Evolutionary conservation across 2,113 vertebrate species (phyloP).

Genomic region (Ophiodon elongatus): DNA sequence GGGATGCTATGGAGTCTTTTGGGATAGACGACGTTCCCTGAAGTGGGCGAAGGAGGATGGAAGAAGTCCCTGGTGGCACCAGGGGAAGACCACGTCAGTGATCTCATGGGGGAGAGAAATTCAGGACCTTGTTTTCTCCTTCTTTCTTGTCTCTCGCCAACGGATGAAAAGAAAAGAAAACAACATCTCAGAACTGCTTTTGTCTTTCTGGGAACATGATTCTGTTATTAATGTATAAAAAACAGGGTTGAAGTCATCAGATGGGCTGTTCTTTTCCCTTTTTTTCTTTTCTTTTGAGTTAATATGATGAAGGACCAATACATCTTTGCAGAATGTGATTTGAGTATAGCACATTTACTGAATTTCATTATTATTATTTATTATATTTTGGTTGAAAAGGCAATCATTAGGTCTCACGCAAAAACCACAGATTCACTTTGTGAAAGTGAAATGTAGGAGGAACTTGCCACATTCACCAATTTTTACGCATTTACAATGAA

Average conservation of each 20-base stretch:
- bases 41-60: constrained; percentile 71
- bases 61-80: constrained; percentile 69
- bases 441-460: neutral
- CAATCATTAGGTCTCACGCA: neutral
- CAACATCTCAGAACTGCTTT: constrained; percentile 50
- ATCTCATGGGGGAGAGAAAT: constrained; percentile 58
- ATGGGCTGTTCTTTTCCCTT: neutral
- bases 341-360: neutral
- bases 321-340: constrained; percentile 8
- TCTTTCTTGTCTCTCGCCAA: constrained; percentile 47
- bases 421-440: neutral
- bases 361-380: neutral
- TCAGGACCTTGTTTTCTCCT: constrained; percentile 63
- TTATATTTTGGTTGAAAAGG: constrained; percentile 1
- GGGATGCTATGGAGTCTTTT: constrained; percentile 58
- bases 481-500: neutral
- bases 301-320: neutral
- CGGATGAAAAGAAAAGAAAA: constrained; percentile 58
- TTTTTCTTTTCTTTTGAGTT: constrained; percentile 15
- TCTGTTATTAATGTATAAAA: constrained; percentile 41
- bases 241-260: constrained; percentile 49
- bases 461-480: neutral
- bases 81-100: constrained; percentile 53
- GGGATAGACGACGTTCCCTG: constrained; percentile 70
- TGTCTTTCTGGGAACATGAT: constrained; percentile 55